These are phyloP conservation scores for Symphodus melops DNA, from an alignment of 2,113 vertebrate genomes.

Conservation along the genomic window DNA sequence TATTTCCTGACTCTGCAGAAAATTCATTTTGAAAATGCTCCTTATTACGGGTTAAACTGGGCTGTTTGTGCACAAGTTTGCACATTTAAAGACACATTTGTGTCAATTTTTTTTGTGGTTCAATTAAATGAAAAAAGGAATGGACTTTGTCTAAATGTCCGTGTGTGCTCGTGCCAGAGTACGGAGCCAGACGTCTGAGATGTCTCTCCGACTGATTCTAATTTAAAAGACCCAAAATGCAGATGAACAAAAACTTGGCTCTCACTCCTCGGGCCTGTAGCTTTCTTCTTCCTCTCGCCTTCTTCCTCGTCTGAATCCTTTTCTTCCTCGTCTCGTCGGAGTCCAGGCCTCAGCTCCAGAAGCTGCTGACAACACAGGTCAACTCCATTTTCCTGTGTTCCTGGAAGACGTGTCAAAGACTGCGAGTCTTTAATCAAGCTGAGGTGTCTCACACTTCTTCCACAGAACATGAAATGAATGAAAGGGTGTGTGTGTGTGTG, in stretches of 20 bases:
- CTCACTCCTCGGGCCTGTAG: background rate
- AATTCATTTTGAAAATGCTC: conserved; percentile 16
- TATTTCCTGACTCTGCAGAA: conserved; percentile 3
- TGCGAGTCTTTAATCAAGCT: conserved; percentile 2
- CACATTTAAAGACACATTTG: conserved; percentile 13
- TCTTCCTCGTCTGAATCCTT: conserved; percentile 8
- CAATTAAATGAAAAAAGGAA: conserved; percentile 45
- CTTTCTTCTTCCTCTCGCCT: background rate
- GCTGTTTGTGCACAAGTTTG: conserved; percentile 17
- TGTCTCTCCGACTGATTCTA: conserved; percentile 51
- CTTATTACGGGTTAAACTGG: conserved; percentile 18
- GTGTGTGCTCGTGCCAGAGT: conserved; percentile 46
- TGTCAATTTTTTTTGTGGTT: conserved; percentile 31
- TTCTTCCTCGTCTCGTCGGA: conserved; percentile 8
- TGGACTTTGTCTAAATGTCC: conserved; percentile 30
- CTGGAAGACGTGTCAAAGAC: background rate
- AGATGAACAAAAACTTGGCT: conserved; percentile 70
- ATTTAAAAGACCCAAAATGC: conserved; percentile 55
- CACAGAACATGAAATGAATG: background rate
- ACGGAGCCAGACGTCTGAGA: conserved; percentile 41
- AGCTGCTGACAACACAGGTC: conserved; percentile 15
- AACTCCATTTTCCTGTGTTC: conserved; percentile 26
- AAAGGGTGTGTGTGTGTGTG: background rate
- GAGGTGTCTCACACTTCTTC: conserved; percentile 3
- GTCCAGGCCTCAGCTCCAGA: background rate